Evolutionary conservation across 2,888 invertebrate species (phyloP), one percentile per base, ranked within the genome.

Genomic region (Alitta virens): DNA sequence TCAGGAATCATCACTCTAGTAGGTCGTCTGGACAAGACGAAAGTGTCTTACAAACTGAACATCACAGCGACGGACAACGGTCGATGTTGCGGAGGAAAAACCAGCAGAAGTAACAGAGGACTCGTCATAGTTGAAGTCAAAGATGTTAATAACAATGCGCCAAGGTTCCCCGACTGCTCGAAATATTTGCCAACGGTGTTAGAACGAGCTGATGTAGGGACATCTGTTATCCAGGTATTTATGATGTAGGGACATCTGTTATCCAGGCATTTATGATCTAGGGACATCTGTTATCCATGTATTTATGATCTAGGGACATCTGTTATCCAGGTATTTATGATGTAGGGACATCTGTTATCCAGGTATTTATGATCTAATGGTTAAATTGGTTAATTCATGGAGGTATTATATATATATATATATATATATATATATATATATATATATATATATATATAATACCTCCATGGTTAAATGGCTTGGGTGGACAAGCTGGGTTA

Each of bases 41-140:
- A 67, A 3, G 72, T 73, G 2, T 71, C 95, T 81, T 97, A 97
- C 79, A 94, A 94, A 79, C 83, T 99, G 63, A 98, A 97, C 80
- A 95, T 99, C 9, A 95, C 96, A 0, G 98, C 98, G 1, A 88
- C 92, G 85, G 99, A 99, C 79, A 98, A 99, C 80, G 98, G 98
- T 0, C 91, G 93, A 1, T 99, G 98, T 80, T 99, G 98, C 80
- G 90, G 90, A 16, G 91, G 92, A 69, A 93, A 62, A 12, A 91
- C 91, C 0, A 91, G 92, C 71, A 94, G 95, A 78, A 94, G 94
- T 0, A 94, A 92, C 54, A 94, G 94, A 0, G 95, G 95, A 7
- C 92, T 94, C 1, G 94, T 97, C 0, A 93, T 95, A 0, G 95
- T 97, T 0, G 95, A 95, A 80, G 94, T 97, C 66, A 95, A 95